Evolutionary conservation across 2,888 invertebrate species (phyloP).

Genomic region (Ennomos quercinarius): DNA sequence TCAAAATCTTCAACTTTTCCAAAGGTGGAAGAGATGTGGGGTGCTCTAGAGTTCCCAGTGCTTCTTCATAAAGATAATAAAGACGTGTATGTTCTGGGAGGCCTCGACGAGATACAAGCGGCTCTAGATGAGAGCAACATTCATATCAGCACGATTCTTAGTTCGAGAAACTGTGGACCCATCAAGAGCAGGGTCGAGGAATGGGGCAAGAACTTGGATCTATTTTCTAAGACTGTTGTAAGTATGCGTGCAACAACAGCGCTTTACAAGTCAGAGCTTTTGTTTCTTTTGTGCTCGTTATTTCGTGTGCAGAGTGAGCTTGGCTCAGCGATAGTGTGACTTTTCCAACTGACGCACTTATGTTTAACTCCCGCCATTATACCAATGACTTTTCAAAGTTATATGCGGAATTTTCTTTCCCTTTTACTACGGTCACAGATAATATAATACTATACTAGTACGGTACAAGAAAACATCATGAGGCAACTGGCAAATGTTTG

Average conservation of each 20-base stretch:
- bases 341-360: no score
- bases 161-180: conserved; percentile 94
- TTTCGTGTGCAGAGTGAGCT: no score
- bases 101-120: conserved; percentile 93
- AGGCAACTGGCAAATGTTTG: no score
- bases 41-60: conserved; percentile 91
- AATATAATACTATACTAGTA: no score
- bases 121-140: conserved; percentile 94
- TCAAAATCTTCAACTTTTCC: not conserved
- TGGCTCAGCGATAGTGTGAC: no score
- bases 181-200: conserved; percentile 93
- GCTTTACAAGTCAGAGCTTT: no score
- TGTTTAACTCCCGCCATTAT: no score
- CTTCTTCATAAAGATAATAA: conserved; percentile 92
- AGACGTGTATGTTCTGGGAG: conserved; percentile 93
- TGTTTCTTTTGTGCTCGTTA: no score
- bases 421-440: no score
- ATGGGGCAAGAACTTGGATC: conserved; percentile 91
- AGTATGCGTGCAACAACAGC: conserved; percentile 35
- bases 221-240: conserved; percentile 94
- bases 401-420: no score
- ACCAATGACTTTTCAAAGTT: no score
- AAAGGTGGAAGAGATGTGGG: conserved; percentile 94
- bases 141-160: conserved; percentile 93
- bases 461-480: no score